Percentiles rank a stretch among this genome's conserved stretches.
These are phyloP conservation scores for Meta bourneti DNA, from an alignment of 2,888 invertebrate genomes.

Conservation along the genomic window DNA sequence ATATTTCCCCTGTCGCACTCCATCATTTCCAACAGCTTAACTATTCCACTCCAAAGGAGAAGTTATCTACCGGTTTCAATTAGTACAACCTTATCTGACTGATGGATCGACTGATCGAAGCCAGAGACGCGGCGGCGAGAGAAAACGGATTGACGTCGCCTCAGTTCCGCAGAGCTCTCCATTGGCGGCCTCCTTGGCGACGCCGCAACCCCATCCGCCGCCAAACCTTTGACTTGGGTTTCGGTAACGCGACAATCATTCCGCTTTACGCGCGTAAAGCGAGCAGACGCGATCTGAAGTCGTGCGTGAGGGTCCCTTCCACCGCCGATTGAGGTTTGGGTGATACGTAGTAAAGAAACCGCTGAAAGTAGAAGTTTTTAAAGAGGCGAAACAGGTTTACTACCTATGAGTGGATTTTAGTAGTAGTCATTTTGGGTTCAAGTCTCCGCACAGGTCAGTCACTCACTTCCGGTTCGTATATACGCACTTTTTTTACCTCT, in stretches of 20 bases:
- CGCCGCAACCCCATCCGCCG: conserved; percentile 10
- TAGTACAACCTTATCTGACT: conserved; percentile 29
- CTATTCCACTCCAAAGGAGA: conserved; percentile 1
- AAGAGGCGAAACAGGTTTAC: conserved; percentile 68
- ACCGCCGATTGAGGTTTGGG: conserved; percentile 13
- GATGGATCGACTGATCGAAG: conserved; percentile 26
- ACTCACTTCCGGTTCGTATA: conserved; percentile 74
- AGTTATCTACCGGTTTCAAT: not conserved
- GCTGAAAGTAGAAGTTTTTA: conserved; percentile 68
- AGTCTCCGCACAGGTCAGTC: conserved; percentile 70
- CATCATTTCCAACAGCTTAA: not conserved
- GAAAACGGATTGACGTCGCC: not conserved
- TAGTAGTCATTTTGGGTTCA: conserved; percentile 68
- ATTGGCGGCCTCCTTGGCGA: conserved; percentile 54
- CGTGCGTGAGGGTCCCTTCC: not conserved
- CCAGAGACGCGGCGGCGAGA: conserved; percentile 5
- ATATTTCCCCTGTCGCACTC: not conserved
- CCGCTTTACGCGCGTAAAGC: conserved; percentile 54
- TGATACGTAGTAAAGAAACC: conserved; percentile 14
- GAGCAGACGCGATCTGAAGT: conserved; percentile 8
- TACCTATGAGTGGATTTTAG: conserved; percentile 63
- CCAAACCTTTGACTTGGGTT: conserved; percentile 58
- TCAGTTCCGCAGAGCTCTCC: not conserved
- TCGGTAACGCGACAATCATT: conserved; percentile 61
- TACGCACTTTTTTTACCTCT: conserved; percentile 1